These are phyloP conservation scores for Pecten maximus DNA, from an alignment of 2,888 invertebrate species.

Conservation along the genomic window DNA sequence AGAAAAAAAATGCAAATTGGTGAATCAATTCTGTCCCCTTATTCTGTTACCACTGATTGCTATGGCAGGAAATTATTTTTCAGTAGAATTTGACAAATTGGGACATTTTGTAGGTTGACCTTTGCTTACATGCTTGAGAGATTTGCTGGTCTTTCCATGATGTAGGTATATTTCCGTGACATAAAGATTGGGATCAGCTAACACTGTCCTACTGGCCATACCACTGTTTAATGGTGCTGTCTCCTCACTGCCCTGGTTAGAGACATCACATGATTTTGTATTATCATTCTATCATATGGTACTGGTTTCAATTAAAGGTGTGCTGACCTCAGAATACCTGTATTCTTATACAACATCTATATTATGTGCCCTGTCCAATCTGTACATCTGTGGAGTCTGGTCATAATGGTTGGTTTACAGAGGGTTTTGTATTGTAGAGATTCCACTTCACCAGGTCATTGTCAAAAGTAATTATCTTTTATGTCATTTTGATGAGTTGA, in stretches of 20 bases:
- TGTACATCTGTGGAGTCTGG: no score
- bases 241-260: background rate
- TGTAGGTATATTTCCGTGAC: constrained; percentile 2
- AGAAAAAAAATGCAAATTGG: background rate
- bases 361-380: no score
- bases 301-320: no score
- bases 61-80: background rate
- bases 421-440: no score
- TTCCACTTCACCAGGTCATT: no score
- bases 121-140: constrained; percentile 13
- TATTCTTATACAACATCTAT: no score
- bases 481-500: no score
- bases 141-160: constrained; percentile 16
- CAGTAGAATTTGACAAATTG: constrained; percentile 20
- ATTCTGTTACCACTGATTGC: background rate
- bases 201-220: background rate
- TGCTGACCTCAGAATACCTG: no score
- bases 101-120: background rate
- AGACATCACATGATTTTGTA: background rate
- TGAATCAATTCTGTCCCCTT: background rate
- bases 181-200: background rate
- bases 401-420: no score
- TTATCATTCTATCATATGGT: no score
- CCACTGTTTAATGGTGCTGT: background rate
- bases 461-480: no score